Percentiles rank a stretch among this genome's conserved stretches.
These are phyloP conservation scores for Steinernema scapterisci DNA, from an alignment of 2,888 invertebrate genomes.

Conservation along the genomic window DNA sequence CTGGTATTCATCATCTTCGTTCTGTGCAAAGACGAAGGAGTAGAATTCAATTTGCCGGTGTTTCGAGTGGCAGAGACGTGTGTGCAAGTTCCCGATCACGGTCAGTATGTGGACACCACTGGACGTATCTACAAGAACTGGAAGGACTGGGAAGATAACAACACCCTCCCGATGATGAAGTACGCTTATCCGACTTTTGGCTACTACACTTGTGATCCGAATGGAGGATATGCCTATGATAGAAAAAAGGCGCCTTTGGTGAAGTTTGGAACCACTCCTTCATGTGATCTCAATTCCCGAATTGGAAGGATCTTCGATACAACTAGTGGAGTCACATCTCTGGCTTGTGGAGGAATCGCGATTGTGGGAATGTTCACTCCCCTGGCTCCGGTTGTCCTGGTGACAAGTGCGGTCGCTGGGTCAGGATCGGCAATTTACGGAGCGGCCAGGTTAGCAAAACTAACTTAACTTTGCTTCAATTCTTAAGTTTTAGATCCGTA, in stretches of 20 bases:
- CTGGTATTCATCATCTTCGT: conserved; percentile 32
- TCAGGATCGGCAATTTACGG: no score
- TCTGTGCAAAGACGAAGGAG: conserved; percentile 25
- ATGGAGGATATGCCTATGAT: conserved; percentile 1
- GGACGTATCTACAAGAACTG: conserved; percentile 28
- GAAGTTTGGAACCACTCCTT: background rate
- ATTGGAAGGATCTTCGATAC: background rate
- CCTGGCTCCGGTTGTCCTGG: background rate
- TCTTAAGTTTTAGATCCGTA: background rate
- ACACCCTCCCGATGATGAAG: conserved; percentile 36
- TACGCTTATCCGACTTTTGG: conserved; percentile 33
- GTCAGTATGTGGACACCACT: conserved; percentile 28
- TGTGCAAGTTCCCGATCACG: background rate
- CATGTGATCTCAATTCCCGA: background rate
- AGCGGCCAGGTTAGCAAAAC: no score
- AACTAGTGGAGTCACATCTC: background rate
- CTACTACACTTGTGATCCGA: conserved; percentile 29
- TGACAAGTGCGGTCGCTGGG: no score
- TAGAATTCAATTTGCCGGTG: conserved; percentile 7
- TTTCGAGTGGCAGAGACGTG: conserved; percentile 14
- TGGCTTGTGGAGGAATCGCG: background rate
- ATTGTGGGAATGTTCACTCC: conserved; percentile 30
- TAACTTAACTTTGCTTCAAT: no score
- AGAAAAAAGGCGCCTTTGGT: background rate
- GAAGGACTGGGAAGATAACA: conserved; percentile 36